These are phyloP conservation scores for Cathartes aura DNA, from an alignment of 2,113 vertebrate genomes.

Conservation along the genomic window DNA sequence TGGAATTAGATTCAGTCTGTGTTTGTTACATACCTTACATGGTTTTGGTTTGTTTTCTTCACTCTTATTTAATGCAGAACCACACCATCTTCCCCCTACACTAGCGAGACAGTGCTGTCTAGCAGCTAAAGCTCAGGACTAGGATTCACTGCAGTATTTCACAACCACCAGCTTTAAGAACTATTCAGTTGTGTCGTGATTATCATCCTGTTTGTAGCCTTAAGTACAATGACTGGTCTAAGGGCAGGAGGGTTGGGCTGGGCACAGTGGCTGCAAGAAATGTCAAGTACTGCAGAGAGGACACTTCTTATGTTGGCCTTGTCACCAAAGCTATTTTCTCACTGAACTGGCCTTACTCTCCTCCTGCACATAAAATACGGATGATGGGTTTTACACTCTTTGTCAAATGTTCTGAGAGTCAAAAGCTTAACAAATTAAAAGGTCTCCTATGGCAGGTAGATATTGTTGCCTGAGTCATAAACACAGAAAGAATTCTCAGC, in stretches of 20 bases:
- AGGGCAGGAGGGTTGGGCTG: neutral
- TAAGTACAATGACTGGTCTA: neutral
- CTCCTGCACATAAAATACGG: neutral
- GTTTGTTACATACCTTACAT: neutral
- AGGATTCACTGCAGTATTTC: neutral
- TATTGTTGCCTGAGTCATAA: rapidly evolving
- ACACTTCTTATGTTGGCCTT: neutral
- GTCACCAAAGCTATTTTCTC: neutral
- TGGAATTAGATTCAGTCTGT: neutral
- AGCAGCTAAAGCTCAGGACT: neutral
- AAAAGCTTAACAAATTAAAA: neutral
- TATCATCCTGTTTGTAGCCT: neutral
- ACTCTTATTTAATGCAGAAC: neutral
- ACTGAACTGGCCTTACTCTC: neutral
- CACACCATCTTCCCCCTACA: neutral
- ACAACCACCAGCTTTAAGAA: neutral
- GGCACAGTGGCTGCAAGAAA: neutral
- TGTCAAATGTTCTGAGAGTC: neutral
- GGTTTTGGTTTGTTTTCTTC: neutral
- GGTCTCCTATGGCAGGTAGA: neutral
- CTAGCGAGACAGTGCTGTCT: neutral
- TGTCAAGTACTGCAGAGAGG: neutral
- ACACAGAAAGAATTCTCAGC: neutral
- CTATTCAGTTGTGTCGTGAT: rapidly evolving
- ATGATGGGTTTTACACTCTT: neutral